Percentiles rank a stretch among this genome's conserved stretches.
Conservation (phyloP, 2,888 invertebrate genomes). For the Meghimatium bilineatum region DNA sequence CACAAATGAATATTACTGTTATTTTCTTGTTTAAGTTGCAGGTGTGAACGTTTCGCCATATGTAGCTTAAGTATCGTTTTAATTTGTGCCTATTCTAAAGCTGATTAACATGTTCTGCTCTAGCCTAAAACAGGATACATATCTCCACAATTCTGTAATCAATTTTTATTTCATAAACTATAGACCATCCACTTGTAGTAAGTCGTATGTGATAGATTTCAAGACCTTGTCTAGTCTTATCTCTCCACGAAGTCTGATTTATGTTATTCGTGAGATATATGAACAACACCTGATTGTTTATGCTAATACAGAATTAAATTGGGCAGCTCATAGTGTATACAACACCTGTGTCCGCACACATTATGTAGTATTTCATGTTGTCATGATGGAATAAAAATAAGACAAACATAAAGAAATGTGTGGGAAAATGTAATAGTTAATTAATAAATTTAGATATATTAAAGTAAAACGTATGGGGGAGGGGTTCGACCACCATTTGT, state of each 20-base stretch:
- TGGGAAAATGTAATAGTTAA: too few species aligned
- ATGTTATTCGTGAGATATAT: neutral
- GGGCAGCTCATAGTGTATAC: neutral
- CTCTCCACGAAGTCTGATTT: conserved; percentile 11
- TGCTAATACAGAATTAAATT: neutral
- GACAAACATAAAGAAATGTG: too few species aligned
- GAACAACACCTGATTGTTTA: neutral
- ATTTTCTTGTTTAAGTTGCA: neutral
- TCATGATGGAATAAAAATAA: too few species aligned
- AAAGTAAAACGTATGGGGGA: too few species aligned
- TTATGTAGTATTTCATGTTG: too few species aligned
- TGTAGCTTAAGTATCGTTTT: neutral
- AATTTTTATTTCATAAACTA: neutral
- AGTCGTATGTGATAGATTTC: neutral
- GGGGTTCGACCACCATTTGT: too few species aligned
- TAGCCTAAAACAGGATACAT: neutral
- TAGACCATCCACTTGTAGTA: neutral
- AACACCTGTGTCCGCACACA: neutral
- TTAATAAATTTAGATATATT: too few species aligned
- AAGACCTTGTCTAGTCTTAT: neutral
- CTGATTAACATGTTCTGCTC: neutral
- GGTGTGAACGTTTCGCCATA: neutral
- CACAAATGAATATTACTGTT: neutral
- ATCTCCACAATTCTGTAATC: neutral
- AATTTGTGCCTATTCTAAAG: conserved; percentile 20